These are phyloP conservation scores for Pelagia noctiluca DNA, from an alignment of 30 jellyfish, hydroid and myxozoan genomes.

Conservation along the genomic window DNA sequence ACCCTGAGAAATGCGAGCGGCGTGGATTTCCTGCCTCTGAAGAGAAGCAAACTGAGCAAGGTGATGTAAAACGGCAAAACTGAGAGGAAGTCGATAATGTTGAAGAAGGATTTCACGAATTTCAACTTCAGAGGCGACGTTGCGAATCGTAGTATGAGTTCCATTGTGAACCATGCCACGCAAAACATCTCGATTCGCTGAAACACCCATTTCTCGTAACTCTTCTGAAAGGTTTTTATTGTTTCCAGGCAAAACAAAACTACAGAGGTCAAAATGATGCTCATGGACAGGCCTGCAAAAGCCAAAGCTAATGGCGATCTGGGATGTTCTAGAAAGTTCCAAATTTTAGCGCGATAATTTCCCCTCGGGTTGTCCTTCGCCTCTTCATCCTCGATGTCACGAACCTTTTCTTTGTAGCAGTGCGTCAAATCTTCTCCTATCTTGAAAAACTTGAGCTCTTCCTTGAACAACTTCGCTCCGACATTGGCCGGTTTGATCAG, in stretches of 20 bases:
- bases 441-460: constrained; percentile 71
- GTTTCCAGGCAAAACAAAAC: constrained; percentile 77
- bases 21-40: constrained; percentile 12
- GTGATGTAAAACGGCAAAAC: constrained; percentile 68
- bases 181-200: constrained; percentile 48
- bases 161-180: constrained; percentile 80
- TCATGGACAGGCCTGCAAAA: constrained; percentile 62
- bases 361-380: neutral
- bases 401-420: constrained; percentile 60
- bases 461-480: constrained; percentile 58
- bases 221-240: constrained; percentile 25
- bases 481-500: constrained; percentile 66
- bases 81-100: constrained; percentile 63
- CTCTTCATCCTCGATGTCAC: constrained; percentile 9
- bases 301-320: constrained; percentile 60
- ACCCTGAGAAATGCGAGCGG: constrained; percentile 48
- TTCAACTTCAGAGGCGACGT: constrained; percentile 51
- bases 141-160: constrained; percentile 55
- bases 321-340: constrained; percentile 77
- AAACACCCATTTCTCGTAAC: neutral
- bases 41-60: constrained; percentile 15
- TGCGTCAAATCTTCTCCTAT: constrained; percentile 83
- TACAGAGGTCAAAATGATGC: constrained; percentile 58
- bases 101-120: constrained; percentile 57
- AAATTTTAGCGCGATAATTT: constrained; percentile 18